Percentiles rank a stretch among this genome's conserved stretches.
phyloP scores from a whole-genome alignment of 2,797 vertebrate genomes.

The Macropodus opercularis region DNA sequence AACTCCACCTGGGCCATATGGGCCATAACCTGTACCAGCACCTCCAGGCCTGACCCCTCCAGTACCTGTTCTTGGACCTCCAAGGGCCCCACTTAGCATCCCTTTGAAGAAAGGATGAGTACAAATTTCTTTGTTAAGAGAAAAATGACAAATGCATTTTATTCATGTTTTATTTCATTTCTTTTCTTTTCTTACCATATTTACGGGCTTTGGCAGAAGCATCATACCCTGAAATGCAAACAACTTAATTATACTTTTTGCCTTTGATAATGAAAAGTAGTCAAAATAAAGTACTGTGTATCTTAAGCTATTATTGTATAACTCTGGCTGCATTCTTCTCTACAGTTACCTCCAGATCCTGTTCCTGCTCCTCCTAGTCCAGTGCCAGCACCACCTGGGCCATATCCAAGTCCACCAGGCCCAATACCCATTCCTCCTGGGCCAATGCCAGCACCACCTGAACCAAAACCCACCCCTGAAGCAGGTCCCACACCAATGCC shows the following conservation, averaged over 20 bases:
- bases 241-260: neutral
- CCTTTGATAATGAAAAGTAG: neutral
- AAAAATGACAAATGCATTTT: neutral
- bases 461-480: slow-evolving; percentile 16
- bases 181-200: slow-evolving; percentile 67
- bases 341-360: slow-evolving; percentile 66
- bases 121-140: slow-evolving; percentile 3
- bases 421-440: slow-evolving; percentile 43
- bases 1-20: slow-evolving; percentile 31
- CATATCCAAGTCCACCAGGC: slow-evolving; percentile 27
- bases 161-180: no score
- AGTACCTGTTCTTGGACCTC: slow-evolving; percentile 50
- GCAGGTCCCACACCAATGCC: slow-evolving; percentile 22
- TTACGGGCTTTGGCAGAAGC: slow-evolving; percentile 78
- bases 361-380: slow-evolving; percentile 51
- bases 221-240: slow-evolving; percentile 71
- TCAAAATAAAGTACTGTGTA: neutral
- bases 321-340: no score
- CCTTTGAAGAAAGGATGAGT: slow-evolving; percentile 38
- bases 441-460: slow-evolving; percentile 34
- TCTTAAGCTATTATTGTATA: neutral
- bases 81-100: slow-evolving; percentile 72
- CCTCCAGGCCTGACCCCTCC: slow-evolving; percentile 46
- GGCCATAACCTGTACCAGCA: slow-evolving; percentile 36
- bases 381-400: slow-evolving; percentile 50